Evolutionary conservation across 2,113 vertebrate species (phyloP).

Genomic region (Tursiops truncatus): DNA sequence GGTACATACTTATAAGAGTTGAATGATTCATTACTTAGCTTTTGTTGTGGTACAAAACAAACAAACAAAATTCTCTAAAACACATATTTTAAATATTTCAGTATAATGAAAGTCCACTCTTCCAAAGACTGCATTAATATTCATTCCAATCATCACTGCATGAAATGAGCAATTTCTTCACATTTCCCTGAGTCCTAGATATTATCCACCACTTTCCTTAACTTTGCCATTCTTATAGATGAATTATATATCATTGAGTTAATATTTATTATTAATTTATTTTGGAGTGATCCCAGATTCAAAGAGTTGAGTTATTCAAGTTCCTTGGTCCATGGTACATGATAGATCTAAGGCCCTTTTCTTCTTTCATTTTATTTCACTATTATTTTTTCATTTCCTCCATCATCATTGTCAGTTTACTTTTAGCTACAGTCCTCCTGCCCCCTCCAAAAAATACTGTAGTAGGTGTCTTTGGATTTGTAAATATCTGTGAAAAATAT

Average conservation of each 20-base stretch:
- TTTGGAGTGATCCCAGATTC: neutral
- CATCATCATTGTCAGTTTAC: neutral
- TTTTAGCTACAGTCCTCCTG: neutral
- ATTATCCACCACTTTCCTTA: neutral
- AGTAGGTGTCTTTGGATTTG: neutral
- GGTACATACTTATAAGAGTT: neutral
- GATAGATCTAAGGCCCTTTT: neutral
- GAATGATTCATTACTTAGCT: neutral
- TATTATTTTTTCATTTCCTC: neutral
- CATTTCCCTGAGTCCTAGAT: neutral
- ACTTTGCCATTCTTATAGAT: neutral
- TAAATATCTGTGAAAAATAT: neutral
- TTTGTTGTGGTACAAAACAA: neutral
- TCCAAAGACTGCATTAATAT: neutral
- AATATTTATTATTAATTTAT: neutral
- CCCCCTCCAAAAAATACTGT: neutral
- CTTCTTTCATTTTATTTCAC: neutral
- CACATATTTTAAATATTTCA: slow-evolving; percentile 18
- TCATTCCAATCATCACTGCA: neutral
- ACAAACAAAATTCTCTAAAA: neutral
- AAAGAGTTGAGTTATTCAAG: neutral
- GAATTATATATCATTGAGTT: neutral
- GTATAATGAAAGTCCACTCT: neutral
- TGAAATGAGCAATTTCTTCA: neutral
- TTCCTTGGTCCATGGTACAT: neutral